Evolutionary conservation across 2,113 vertebrate genomes (phyloP).

Genomic region (Caranx ignobilis): DNA sequence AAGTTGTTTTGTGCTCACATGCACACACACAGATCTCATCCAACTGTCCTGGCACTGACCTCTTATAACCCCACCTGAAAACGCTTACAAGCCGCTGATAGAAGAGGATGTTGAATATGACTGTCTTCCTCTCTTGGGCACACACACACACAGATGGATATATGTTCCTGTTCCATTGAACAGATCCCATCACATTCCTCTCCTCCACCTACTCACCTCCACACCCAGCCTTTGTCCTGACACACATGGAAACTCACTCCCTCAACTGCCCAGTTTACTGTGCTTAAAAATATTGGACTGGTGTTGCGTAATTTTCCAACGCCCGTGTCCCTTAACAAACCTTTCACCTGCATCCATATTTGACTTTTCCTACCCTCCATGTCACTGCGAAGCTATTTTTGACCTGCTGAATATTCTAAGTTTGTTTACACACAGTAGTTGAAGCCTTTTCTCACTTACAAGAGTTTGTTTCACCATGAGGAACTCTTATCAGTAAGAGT

Average conservation of each 20-base stretch:
- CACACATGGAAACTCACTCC: conserved; percentile 55
- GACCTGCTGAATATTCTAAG: not conserved
- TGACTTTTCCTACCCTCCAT: conserved; percentile 27
- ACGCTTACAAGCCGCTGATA: conserved; percentile 43
- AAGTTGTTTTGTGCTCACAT: not conserved
- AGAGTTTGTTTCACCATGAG: conserved; percentile 1
- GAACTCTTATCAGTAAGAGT: not conserved
- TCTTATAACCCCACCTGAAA: conserved; percentile 23
- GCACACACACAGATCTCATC: not conserved
- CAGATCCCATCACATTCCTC: conserved; percentile 68
- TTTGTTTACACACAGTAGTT: not conserved
- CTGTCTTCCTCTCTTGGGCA: conserved; percentile 48
- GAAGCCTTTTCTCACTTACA: not conserved
- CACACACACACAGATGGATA: not conserved
- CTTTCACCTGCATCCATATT: conserved; percentile 11
- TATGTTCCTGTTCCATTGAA: conserved; percentile 36
- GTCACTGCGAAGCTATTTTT: not conserved
- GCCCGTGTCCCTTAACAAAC: conserved; percentile 13
- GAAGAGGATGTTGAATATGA: conserved; percentile 56
- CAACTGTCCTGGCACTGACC: conserved; percentile 22
- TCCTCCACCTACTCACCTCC: conserved; percentile 71
- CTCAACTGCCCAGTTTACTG: conserved; percentile 8
- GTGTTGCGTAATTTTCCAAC: conserved; percentile 46
- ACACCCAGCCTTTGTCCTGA: conserved; percentile 68
- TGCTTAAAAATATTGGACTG: conserved; percentile 30